Evolutionary conservation across 2,113 vertebrate genomes (phyloP).

Genomic region (Nyctibius bracteatus): DNA sequence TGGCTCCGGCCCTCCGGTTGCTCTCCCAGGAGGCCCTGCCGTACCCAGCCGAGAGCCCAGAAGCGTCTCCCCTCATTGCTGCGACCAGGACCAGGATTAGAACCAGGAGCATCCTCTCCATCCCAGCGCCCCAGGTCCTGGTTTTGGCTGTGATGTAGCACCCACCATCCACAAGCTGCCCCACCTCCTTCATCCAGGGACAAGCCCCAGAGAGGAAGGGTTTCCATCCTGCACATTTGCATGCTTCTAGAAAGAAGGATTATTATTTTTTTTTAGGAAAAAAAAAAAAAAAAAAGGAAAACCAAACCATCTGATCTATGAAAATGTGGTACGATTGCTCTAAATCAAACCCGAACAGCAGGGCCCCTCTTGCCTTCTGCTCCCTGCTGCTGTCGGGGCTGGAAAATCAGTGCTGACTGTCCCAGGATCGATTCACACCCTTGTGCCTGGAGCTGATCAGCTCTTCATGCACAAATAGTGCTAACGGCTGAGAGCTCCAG

Average conservation of each 20-base stretch:
- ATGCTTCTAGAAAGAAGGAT: background rate
- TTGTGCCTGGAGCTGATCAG: background rate
- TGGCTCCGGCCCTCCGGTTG: background rate
- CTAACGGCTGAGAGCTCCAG: background rate
- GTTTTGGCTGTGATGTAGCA: background rate
- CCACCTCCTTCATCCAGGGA: accelerated
- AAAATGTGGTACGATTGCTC: background rate
- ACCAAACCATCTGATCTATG: background rate
- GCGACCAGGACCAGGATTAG: background rate
- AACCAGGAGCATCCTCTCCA: background rate
- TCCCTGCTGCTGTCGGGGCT: background rate
- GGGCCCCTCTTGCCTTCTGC: background rate
- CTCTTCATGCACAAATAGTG: accelerated
- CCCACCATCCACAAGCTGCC: accelerated
- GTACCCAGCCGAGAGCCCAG: background rate
- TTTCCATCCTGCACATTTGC: background rate
- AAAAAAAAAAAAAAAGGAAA: background rate
- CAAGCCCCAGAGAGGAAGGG: background rate
- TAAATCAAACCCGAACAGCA: background rate
- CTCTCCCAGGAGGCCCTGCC: background rate
- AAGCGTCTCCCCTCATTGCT: accelerated
- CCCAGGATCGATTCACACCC: background rate
- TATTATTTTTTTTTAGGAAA: background rate
- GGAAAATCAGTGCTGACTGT: background rate
- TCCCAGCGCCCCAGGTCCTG: background rate